Evolutionary conservation across 2,113 vertebrate species (phyloP), one percentile per base, ranked within the genome.

Genomic region (Ginglymostoma cirratum): DNA sequence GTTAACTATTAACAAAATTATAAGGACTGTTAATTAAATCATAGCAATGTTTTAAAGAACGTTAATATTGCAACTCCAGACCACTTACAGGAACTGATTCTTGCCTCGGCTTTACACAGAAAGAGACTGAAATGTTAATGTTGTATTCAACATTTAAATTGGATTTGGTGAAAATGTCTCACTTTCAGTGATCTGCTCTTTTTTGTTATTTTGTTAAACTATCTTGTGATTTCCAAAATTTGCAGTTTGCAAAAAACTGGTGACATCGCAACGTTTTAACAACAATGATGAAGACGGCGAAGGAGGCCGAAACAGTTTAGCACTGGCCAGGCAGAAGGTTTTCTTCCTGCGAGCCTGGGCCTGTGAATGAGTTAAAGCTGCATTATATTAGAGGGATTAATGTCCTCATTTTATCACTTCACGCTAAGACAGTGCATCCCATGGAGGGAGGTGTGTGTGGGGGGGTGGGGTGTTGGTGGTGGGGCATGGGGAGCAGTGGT

Each of bases 151-250:
- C 38, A 4, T 4, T 15, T 83, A 83, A 83, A 83, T 45, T 42
- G 80, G 21, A 4, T 45, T 5, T 42, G 19, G 4, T 6, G 4
- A 83, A 42, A 83, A 83, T 83, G 17, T 83, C 17, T 19, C 80
- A 23, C 80, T 19, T 4, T 42, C 6, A 23, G 21, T 21, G 38
- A 45, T 83, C 17, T 21, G 78, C n/a, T 6, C 42, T 17, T 24
- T 34, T 12, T 34, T 3, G 7, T 34, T 83, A 34, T 76, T n/a
- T 45, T 42, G 0, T 61, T 61, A 61, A 83, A 21, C 0, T 0
- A 21, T 83, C 38, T 83, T 83, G 80, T 42, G 80, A 83, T 83
- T 42, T 83, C 78, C 78, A 83, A 83, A n/a, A 83, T 83, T 83
- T 45, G 5, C 38, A 45, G 38, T 45, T 83, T 45, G 5, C 48